Conservation (phyloP, 2,797 vertebrate species). For the Betta splendens region DNA sequence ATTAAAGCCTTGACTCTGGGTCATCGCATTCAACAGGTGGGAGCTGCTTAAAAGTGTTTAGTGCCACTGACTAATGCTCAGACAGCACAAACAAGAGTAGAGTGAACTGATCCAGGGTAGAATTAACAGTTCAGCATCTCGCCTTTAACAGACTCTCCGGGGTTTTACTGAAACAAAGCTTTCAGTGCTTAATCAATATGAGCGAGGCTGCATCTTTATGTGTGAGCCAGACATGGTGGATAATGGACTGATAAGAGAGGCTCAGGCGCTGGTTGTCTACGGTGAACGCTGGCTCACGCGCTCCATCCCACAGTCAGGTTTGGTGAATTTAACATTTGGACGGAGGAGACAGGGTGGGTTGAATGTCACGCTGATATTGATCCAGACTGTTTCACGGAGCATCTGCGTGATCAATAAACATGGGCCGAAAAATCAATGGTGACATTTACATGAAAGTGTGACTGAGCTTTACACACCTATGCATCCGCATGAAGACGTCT, state of each 20-base stretch:
- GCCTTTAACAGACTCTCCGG: conserved; percentile 15
- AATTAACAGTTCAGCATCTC: neutral
- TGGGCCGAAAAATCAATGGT: conserved; percentile 11
- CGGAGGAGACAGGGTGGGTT: neutral
- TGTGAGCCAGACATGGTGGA: conserved; percentile 27
- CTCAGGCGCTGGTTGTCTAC: neutral
- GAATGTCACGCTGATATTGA: conserved; percentile 28
- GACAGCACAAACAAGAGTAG: too few relatives aligned
- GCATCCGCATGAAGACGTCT: conserved; percentile 1
- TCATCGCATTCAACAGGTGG: neutral
- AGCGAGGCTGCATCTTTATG: conserved; percentile 26
- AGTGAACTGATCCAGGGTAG: neutral
- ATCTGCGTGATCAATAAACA: conserved; percentile 24
- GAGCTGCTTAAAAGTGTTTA: neutral
- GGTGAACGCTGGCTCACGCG: neutral
- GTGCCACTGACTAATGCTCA: too few relatives aligned
- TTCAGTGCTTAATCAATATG: conserved; percentile 30
- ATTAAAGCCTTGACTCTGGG: conserved; percentile 16
- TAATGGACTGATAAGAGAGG: conserved; percentile 20
- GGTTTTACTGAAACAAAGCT: conserved; percentile 27
- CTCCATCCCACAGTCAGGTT: conserved; percentile 1
- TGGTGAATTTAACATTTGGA: conserved; percentile 5
- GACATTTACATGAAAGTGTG: conserved; percentile 33
- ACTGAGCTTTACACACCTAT: neutral
- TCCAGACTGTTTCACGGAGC: conserved; percentile 2